phyloP scores from a whole-genome alignment of 2,888 invertebrate genomes.

The Synergus laeviventris region DNA sequence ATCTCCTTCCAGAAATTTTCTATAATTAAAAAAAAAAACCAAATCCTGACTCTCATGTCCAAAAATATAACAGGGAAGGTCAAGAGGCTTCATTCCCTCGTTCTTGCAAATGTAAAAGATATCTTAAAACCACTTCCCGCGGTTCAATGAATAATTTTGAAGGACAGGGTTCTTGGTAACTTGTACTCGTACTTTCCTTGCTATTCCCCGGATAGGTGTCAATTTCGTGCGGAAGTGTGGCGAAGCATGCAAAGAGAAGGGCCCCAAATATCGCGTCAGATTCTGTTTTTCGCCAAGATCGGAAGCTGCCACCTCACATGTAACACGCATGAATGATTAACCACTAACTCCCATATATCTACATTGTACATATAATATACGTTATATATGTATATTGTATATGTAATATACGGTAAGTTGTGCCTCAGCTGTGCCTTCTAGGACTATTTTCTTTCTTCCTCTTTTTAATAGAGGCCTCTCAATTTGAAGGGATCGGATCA shows the following conservation, averaged over 20 bases:
- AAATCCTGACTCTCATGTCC: neutral
- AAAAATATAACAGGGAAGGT: neutral
- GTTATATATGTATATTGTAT: neutral
- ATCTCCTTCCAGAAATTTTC: neutral
- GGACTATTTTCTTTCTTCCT: neutral
- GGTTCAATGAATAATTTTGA: conserved; percentile 7
- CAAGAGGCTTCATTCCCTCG: neutral
- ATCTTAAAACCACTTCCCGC: conserved; percentile 19
- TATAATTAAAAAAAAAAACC: neutral
- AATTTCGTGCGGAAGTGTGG: conserved; percentile 1
- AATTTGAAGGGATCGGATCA: neutral
- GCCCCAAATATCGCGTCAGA: neutral
- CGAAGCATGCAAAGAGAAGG: neutral
- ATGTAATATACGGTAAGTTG: neutral
- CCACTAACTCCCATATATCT: neutral
- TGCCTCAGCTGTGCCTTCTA: neutral
- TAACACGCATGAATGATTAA: neutral
- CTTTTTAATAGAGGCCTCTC: neutral
- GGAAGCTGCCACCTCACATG: conserved; percentile 5
- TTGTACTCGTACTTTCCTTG: neutral
- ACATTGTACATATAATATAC: neutral
- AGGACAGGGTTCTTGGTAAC: conserved; percentile 4
- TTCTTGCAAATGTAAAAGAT: neutral
- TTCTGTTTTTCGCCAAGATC: conserved; percentile 17
- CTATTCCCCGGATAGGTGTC: neutral